Conservation (phyloP, 2,113 vertebrate genomes). For the Cariama cristata region DNA sequence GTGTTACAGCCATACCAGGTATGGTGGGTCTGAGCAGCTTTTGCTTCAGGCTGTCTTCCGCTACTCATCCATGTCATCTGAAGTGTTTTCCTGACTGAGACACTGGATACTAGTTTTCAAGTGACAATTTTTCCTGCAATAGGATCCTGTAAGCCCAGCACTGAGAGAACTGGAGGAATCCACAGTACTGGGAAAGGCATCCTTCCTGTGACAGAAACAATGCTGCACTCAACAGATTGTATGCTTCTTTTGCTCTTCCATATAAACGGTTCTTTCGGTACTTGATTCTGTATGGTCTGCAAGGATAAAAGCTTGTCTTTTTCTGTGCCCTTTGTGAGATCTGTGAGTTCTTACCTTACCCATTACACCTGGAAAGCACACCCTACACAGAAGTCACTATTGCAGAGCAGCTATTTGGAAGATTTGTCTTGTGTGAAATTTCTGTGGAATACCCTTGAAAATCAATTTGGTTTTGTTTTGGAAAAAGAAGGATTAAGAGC, state of each 20-base stretch:
- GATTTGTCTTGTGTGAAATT: background rate
- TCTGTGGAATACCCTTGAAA: background rate
- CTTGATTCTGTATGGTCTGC: background rate
- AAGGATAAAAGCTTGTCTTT: constrained; percentile 9
- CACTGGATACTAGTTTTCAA: background rate
- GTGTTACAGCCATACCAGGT: background rate
- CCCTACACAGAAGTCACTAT: background rate
- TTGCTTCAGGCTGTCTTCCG: constrained; percentile 3
- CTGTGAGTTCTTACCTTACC: background rate
- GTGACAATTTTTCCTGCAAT: background rate
- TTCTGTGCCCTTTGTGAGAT: background rate
- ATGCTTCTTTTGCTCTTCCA: background rate
- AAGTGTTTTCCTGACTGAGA: background rate
- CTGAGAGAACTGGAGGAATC: background rate
- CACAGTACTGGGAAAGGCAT: background rate
- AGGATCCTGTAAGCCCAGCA: background rate
- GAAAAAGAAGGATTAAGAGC: background rate
- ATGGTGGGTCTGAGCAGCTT: background rate
- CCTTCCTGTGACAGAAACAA: background rate
- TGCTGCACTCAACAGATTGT: fast-evolving
- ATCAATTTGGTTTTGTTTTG: background rate
- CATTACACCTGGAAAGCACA: fast-evolving
- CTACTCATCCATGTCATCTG: background rate
- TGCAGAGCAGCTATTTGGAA: background rate
- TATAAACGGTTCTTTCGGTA: background rate